A percentile compares a stretch with the other conserved stretches of the same genome.
phyloP scores from a whole-genome alignment of 2,113 vertebrate genomes.

The Saccopteryx leptura region DNA sequence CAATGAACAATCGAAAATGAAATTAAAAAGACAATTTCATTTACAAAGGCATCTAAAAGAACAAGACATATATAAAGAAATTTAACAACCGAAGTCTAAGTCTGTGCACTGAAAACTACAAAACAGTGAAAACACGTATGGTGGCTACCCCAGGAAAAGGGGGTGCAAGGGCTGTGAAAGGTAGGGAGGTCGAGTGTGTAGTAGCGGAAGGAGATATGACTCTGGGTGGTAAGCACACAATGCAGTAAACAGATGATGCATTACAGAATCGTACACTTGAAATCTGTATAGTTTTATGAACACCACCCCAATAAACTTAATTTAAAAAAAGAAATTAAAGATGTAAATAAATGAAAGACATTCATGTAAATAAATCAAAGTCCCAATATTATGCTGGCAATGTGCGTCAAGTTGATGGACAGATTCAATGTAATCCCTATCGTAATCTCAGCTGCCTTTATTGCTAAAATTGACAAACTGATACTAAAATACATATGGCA shows the following conservation, averaged over 20 bases:
- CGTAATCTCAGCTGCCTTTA: not conserved
- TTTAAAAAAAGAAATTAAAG: constrained; percentile 25
- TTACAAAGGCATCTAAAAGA: not conserved
- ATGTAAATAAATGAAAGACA: constrained; percentile 26
- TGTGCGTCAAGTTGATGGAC: not conserved
- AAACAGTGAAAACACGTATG: not conserved
- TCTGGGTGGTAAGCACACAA: not conserved
- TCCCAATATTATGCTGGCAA: not conserved
- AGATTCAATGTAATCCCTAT: not conserved
- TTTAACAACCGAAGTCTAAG: not conserved
- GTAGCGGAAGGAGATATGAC: too few species aligned
- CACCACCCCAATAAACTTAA: not conserved
- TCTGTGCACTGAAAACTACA: not conserved
- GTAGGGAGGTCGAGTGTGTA: not conserved
- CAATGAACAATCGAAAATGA: constrained; percentile 17
- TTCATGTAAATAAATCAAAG: not conserved
- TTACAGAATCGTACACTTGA: not conserved
- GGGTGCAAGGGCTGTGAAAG: not conserved
- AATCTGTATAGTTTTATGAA: not conserved
- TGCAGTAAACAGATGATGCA: not conserved
- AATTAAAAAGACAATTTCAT: not conserved
- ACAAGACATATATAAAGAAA: not conserved
- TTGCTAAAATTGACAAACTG: not conserved
- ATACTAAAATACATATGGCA: not conserved
- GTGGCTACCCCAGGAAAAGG: not conserved